Evolutionary conservation across 2,888 invertebrate genomes (phyloP).

Genomic region (Aromia moschata): DNA sequence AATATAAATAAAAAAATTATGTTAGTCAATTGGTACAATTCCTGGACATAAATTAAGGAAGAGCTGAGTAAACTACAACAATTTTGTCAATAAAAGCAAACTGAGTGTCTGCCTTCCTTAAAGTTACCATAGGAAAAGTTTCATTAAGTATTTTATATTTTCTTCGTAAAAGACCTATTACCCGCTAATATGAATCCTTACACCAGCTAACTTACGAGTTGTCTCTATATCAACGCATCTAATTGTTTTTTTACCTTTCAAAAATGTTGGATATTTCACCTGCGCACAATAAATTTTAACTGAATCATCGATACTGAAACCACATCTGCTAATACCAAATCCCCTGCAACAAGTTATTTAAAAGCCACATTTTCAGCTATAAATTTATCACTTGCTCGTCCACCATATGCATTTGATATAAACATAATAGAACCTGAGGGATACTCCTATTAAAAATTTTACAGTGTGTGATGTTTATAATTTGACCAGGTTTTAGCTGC

Average conservation of each 20-base stretch:
- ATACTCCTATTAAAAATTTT: constrained; percentile 40
- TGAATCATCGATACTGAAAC: constrained; percentile 20
- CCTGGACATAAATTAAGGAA: too few relatives aligned
- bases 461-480: constrained; percentile 39
- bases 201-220: constrained; percentile 12
- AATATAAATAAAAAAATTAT: too few relatives aligned
- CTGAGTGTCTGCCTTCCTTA: constrained; percentile 1
- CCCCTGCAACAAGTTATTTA: constrained; percentile 18
- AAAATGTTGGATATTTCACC: constrained; percentile 20
- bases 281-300: constrained; percentile 5
- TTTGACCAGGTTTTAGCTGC: constrained; percentile 34
- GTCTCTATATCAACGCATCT: constrained; percentile 1
- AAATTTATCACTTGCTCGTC: constrained; percentile 24
- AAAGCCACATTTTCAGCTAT: constrained; percentile 20
- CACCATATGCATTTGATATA: constrained; percentile 24
- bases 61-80: constrained; percentile 8
- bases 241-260: constrained; percentile 24
- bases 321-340: constrained; percentile 24
- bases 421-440: constrained; percentile 28
- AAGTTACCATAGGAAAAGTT: constrained; percentile 3
- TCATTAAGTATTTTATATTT: constrained; percentile 15
- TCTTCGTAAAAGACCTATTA: constrained; percentile 8
- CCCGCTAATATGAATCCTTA: constrained; percentile 17
- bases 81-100: constrained; percentile 14
- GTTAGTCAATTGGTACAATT: too few relatives aligned